These are phyloP conservation scores for Phorcus lineatus DNA, from an alignment of 2,888 invertebrate genomes.

Conservation along the genomic window DNA sequence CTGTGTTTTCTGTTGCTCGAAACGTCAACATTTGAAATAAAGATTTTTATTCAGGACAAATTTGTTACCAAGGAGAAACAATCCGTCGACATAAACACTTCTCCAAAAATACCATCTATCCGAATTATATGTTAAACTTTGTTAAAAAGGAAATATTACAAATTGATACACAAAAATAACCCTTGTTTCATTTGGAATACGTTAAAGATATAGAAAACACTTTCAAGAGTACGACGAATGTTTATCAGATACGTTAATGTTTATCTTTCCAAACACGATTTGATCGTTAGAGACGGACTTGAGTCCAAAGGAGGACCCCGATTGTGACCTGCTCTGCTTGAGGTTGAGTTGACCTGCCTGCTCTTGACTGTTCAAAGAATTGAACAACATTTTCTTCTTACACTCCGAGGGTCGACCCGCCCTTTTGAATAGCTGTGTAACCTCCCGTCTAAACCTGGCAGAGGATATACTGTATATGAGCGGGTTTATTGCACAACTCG, in stretches of 20 bases:
- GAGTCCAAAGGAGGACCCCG: not conserved
- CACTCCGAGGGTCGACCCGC: not conserved
- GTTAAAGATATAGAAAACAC: not conserved
- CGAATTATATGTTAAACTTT: too few species aligned
- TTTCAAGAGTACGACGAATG: not conserved
- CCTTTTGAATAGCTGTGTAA: not conserved
- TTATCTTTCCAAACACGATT: slow-evolving; percentile 21
- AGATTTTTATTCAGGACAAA: too few species aligned
- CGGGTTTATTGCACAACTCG: slow-evolving; percentile 24
- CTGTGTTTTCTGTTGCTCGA: too few species aligned
- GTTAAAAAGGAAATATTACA: too few species aligned
- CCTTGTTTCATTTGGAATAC: too few species aligned
- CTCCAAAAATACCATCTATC: too few species aligned
- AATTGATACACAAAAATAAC: too few species aligned
- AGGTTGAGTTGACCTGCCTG: slow-evolving; percentile 2
- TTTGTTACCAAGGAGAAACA: too few species aligned
- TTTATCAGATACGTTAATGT: not conserved
- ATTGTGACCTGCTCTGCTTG: not conserved
- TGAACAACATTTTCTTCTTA: slow-evolving; percentile 10
- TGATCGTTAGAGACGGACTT: slow-evolving; percentile 8
- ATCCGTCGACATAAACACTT: too few species aligned
- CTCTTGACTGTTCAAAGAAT: not conserved
- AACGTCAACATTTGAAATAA: too few species aligned
- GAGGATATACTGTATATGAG: slow-evolving; percentile 27
- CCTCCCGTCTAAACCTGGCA: slow-evolving; percentile 15